phyloP scores from a whole-genome alignment of 2,888 invertebrate genomes.

The Clitarchus hookeri region DNA sequence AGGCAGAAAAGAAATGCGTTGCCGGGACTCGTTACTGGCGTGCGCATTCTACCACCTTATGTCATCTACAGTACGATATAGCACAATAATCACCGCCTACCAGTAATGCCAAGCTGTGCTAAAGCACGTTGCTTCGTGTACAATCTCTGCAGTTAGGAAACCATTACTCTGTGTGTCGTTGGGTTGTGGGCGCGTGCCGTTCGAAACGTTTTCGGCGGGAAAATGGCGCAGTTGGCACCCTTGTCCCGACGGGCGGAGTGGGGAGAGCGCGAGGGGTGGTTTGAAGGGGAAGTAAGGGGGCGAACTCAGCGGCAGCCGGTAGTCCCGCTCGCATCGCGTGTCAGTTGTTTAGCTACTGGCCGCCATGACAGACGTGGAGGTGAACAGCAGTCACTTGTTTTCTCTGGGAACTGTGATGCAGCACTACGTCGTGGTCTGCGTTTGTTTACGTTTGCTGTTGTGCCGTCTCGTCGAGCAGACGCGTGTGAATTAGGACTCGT shows the following conservation, averaged over 20 bases:
- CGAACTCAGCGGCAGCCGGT: background rate
- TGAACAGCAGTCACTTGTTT: conserved; percentile 14
- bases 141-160: too few relatives aligned
- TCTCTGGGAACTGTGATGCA: conserved; percentile 1
- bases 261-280: background rate
- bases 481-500: background rate
- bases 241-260: background rate
- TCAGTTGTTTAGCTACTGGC: conserved; percentile 14
- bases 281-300: background rate
- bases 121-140: too few relatives aligned
- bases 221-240: background rate
- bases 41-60: too few relatives aligned
- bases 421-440: background rate
- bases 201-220: conserved; percentile 3
- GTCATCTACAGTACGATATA: too few relatives aligned
- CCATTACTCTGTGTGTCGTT: too few relatives aligned
- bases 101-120: too few relatives aligned
- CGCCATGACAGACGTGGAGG: conserved; percentile 2
- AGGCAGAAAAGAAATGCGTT: too few relatives aligned
- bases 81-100: too few relatives aligned
- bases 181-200: background rate
- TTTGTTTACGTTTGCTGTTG: background rate
- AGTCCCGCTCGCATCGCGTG: conserved; percentile 4
- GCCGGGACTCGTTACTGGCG: too few relatives aligned
- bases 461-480: background rate